Percentiles rank a stretch among this genome's conserved stretches.
These are phyloP conservation scores for Ameiurus melas DNA, from an alignment of 2,113 vertebrate species.

Conservation along the genomic window DNA sequence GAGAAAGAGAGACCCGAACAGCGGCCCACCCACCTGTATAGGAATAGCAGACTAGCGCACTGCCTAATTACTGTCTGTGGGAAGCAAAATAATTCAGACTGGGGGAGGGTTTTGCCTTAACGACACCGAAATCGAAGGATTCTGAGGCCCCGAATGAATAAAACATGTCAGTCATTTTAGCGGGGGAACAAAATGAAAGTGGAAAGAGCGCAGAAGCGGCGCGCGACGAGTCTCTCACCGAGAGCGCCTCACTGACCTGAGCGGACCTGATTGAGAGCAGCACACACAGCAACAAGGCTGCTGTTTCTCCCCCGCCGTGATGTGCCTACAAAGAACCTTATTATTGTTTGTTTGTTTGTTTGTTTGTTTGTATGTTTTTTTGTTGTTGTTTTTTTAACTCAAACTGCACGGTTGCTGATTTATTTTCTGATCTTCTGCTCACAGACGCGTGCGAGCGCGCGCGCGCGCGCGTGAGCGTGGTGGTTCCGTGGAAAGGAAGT, in stretches of 20 bases:
- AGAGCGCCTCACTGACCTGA: not conserved
- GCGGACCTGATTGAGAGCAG: not conserved
- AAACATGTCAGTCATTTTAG: not conserved
- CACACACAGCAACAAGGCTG: not conserved
- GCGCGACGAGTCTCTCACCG: not conserved
- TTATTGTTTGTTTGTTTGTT: not conserved
- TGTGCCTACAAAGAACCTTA: not conserved
- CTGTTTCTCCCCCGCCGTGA: not conserved
- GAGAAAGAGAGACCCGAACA: constrained; percentile 41
- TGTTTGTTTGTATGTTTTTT: not conserved
- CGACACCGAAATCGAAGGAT: constrained; percentile 14
- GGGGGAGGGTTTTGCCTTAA: constrained; percentile 27
- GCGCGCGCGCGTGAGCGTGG: not conserved
- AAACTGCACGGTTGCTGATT: not conserved
- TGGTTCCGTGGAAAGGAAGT: not conserved
- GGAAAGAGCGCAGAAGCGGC: not conserved
- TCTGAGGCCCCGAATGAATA: not conserved
- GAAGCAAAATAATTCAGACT: constrained; percentile 18
- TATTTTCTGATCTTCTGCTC: not conserved
- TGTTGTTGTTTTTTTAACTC: not conserved
- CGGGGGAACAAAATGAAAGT: too few species aligned
- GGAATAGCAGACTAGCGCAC: constrained; percentile 68
- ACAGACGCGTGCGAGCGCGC: not conserved
- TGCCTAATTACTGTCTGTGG: constrained; percentile 66
- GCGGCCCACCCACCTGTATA: constrained; percentile 69